Percentiles rank a stretch among this genome's conserved stretches.
phyloP scores from a whole-genome alignment of 2,797 vertebrate species.

The Oophaga sylvatica region DNA sequence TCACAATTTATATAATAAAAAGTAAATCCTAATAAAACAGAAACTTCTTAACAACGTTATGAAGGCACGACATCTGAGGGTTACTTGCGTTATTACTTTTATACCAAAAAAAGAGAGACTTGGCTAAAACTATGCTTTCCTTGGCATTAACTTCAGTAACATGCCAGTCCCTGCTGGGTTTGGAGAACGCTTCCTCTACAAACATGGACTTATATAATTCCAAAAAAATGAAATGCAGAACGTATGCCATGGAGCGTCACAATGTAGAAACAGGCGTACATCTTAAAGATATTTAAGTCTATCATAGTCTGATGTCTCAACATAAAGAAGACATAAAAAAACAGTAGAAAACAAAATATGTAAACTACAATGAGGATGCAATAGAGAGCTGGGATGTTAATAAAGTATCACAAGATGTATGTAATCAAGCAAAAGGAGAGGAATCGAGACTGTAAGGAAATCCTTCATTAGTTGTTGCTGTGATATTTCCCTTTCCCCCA shows the following conservation, averaged over 20 bases:
- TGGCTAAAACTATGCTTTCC: conserved; percentile 42
- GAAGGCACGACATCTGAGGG: conserved; percentile 40
- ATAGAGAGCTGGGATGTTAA: neutral
- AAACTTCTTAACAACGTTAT: conserved; percentile 20
- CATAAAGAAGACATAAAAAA: neutral
- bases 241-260: neutral
- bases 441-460: neutral
- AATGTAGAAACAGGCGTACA: neutral
- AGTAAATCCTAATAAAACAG: conserved; percentile 21
- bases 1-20: neutral
- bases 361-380: neutral
- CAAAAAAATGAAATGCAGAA: conserved; percentile 23
- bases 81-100: conserved; percentile 43
- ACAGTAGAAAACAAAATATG: neutral
- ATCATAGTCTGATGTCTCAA: neutral
- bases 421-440: neutral
- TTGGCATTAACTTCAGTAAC: conserved; percentile 47
- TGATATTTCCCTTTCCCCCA: neutral
- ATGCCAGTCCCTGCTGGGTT: conserved; percentile 32
- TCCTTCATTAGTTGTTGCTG: neutral
- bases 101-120: conserved; percentile 44
- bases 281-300: too few relatives aligned
- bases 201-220: conserved; percentile 12
- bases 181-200: conserved; percentile 22
- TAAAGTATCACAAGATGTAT: neutral